phyloP scores from a whole-genome alignment of 2,113 vertebrate genomes.

The Anolis sagrei region DNA sequence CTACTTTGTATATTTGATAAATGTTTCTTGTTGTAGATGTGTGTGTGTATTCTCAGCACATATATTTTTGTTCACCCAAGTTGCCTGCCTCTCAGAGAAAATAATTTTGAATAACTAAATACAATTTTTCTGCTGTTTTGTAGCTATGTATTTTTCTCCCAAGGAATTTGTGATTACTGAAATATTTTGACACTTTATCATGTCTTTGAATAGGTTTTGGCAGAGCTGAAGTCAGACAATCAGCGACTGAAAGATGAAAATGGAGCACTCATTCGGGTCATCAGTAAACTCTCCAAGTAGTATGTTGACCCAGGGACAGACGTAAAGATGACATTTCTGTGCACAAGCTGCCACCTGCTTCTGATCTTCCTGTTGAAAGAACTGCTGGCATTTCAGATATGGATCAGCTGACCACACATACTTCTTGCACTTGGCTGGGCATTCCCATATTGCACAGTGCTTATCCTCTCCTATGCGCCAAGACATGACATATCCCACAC shows the following conservation, averaged over 20 bases:
- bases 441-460: conserved; percentile 53
- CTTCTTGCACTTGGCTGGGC: conserved; percentile 62
- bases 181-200: conserved; percentile 1
- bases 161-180: background rate
- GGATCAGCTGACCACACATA: conserved; percentile 54
- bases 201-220: conserved; percentile 84
- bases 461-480: background rate
- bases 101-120: background rate
- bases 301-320: conserved; percentile 48
- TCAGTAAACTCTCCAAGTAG: conserved; percentile 99
- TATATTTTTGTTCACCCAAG: background rate
- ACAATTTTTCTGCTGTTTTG: background rate
- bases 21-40: background rate
- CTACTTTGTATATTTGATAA: background rate
- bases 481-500: background rate
- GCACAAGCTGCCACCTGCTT: conserved; percentile 50
- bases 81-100: background rate
- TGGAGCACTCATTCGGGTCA: conserved; percentile 95
- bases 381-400: conserved; percentile 51
- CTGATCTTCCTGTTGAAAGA: conserved; percentile 42
- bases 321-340: conserved; percentile 48
- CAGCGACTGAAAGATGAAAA: conserved; percentile 98
- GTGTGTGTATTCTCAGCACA: background rate
- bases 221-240: conserved; percentile 97
- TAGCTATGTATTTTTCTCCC: background rate